A percentile compares a stretch with the other conserved stretches of the same genome.
phyloP scores from a whole-genome alignment of 2,888 invertebrate genomes.

The Drosophila aldrichi region DNA sequence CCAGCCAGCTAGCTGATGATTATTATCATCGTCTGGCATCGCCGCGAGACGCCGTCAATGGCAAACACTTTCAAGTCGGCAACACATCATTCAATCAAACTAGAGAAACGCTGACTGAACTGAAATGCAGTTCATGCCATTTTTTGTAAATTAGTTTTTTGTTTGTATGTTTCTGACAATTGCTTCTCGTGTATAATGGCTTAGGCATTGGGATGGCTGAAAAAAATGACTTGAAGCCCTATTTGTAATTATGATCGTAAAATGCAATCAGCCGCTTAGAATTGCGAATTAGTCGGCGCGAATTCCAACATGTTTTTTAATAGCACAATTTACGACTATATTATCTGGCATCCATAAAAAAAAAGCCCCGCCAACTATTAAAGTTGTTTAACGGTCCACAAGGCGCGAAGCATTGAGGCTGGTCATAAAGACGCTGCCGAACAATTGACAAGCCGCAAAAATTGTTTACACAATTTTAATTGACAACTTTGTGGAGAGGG shows the following conservation, averaged over 20 bases:
- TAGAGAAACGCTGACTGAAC: slow-evolving; percentile 40
- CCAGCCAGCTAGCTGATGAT: slow-evolving; percentile 35
- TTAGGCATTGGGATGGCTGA: slow-evolving; percentile 31
- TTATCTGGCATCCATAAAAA: slow-evolving; percentile 29
- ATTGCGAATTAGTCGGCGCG: slow-evolving; percentile 17
- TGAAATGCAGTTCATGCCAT: slow-evolving; percentile 6
- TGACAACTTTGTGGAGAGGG: slow-evolving; percentile 35
- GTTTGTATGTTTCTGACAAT: slow-evolving; percentile 29
- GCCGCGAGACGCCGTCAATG: slow-evolving; percentile 46
- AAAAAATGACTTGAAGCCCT: slow-evolving; percentile 26
- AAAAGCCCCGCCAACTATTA: slow-evolving; percentile 32
- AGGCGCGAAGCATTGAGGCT: slow-evolving; percentile 57
- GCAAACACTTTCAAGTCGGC: slow-evolving; percentile 31
- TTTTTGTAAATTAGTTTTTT: slow-evolving; percentile 5
- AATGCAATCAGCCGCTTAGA: slow-evolving; percentile 61
- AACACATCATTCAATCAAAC: slow-evolving; percentile 65
- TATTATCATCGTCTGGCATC: slow-evolving; percentile 72
- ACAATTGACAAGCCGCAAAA: slow-evolving; percentile 58
- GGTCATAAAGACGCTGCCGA: slow-evolving; percentile 40
- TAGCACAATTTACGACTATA: slow-evolving; percentile 30
- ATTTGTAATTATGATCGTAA: slow-evolving; percentile 59
- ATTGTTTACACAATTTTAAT: slow-evolving; percentile 55
- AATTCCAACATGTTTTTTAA: slow-evolving; percentile 24
- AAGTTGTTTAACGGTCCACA: slow-evolving; percentile 39
- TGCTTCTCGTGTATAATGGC: slow-evolving; percentile 38